Percentiles rank a stretch among this genome's conserved stretches.
Conservation (phyloP, 2,888 invertebrate genomes). For the Agonopterix heracliana region DNA sequence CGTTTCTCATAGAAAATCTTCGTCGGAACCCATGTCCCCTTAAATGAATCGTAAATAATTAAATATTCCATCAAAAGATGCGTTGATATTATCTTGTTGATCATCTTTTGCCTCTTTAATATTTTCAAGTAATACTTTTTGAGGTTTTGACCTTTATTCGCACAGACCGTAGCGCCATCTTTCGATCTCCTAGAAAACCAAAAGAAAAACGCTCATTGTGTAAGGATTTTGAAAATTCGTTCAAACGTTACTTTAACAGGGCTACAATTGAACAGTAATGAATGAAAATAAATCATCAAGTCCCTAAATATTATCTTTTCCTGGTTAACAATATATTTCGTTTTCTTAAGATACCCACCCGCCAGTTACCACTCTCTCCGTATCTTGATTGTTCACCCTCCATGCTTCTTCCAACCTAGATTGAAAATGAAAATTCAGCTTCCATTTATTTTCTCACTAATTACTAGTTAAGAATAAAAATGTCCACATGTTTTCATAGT, state of each 20-base stretch:
- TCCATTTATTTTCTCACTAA: constrained; percentile 56
- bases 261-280: background rate
- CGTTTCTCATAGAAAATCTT: no score
- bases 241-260: background rate
- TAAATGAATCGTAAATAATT: no score
- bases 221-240: background rate
- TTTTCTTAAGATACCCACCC: constrained; percentile 64
- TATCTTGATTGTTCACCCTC: constrained; percentile 56
- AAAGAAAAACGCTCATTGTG: no score
- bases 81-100: no score
- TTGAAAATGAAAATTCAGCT: constrained; percentile 73
- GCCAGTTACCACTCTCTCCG: constrained; percentile 66
- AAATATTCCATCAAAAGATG: no score
- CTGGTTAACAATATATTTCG: constrained; percentile 16
- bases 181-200: no score
- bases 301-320: constrained; percentile 12
- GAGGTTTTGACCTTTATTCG: no score
- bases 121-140: no score
- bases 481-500: constrained; percentile 54
- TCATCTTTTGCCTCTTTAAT: no score
- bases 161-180: no score
- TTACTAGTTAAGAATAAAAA: constrained; percentile 50
- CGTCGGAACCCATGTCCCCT: no score
- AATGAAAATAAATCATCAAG: constrained; percentile 7
- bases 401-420: constrained; percentile 68